phyloP scores from a whole-genome alignment of 2,888 invertebrate species.

The Volucella inanis region DNA sequence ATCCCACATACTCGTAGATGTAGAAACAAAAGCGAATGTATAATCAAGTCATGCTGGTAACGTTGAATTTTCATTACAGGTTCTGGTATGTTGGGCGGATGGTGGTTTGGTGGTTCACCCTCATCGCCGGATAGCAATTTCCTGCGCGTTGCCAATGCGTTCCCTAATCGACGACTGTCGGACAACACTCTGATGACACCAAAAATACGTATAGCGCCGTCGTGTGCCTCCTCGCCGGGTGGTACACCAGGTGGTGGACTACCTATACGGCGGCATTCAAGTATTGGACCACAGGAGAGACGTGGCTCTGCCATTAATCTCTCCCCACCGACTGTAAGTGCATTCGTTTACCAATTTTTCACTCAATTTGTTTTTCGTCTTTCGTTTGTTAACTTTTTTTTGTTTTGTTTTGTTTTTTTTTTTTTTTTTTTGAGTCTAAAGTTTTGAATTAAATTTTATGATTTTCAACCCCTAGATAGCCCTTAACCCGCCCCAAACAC shows the following conservation, averaged over 20 bases:
- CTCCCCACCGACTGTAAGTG: conserved; percentile 94
- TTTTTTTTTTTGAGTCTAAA: conserved; percentile 2
- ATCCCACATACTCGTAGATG: conserved; percentile 26
- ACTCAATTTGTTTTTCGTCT: conserved; percentile 29
- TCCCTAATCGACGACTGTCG: conserved; percentile 93
- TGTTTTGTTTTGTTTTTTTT: not conserved
- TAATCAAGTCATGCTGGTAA: conserved; percentile 74
- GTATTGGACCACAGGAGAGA: conserved; percentile 95
- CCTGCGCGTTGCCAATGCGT: conserved; percentile 91
- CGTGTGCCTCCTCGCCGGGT: conserved; percentile 93
- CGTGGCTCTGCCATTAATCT: conserved; percentile 92
- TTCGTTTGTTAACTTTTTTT: conserved; percentile 23
- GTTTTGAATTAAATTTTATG: conserved; percentile 11
- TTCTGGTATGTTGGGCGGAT: conserved; percentile 88
- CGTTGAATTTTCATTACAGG: conserved; percentile 79
- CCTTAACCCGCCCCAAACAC: not conserved
- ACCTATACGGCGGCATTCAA: conserved; percentile 94
- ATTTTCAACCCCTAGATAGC: too few species aligned
- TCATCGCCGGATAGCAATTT: conserved; percentile 94
- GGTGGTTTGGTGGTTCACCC: conserved; percentile 93
- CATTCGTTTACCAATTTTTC: conserved; percentile 55
- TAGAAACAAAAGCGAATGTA: conserved; percentile 61
- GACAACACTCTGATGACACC: conserved; percentile 96
- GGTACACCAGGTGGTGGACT: conserved; percentile 89
- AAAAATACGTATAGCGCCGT: conserved; percentile 93